Base-by-base conservation (phyloP, 2,797 vertebrate genomes). In the Melanotaenia trifasciata region DNA sequence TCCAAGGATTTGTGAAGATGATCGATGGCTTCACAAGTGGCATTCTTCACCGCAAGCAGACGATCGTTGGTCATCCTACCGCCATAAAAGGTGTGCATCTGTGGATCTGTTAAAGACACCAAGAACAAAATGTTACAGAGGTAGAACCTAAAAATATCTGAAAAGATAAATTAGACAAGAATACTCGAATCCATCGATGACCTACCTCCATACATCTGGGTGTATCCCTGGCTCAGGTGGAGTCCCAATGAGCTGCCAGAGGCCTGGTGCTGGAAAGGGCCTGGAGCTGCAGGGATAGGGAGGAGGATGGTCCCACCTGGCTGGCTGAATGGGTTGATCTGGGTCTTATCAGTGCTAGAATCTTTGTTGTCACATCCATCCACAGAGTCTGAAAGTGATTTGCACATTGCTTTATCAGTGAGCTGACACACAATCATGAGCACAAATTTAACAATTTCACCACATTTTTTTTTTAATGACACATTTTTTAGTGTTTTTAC, bases 1-100 rank as follows among this genome's bases (percentile, higher is more conserved):
- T 97, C 96, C 70, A 98, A 89, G 5, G 96, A 98, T 65, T 87
- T 92, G 79, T 98, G 96, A 30, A 99, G 95, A 79, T 97, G 95
- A 79, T 96, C 94, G 18, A 98, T 96, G 78, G 96, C 94, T 64
- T 98, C 95, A 0, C 90, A 92, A 6, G 90, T 98, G 79, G 96
- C 93, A 28, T 90, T 94, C 64, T 91, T 95, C 57, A 96, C 94
- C 0, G 94, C 91, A 7, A 90, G 90, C 64, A 96, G 74, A 38
- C 85, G 90, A 28, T 90, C 87, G 6, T 95, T 89, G 0, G 94
- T 96, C 91, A 93, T 94, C 70, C 89, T 88, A 33, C 96, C 96
- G 7, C 96, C 93, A 1, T 93, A 96, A 3, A 95, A 93, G 35
- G 84, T 85, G 47, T 93, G 88, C 60, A 1, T 69, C 70, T 85